Evolutionary conservation across 2,888 invertebrate genomes (phyloP), one percentile per base, ranked within the genome.

Genomic region (Spilarctia lutea): DNA sequence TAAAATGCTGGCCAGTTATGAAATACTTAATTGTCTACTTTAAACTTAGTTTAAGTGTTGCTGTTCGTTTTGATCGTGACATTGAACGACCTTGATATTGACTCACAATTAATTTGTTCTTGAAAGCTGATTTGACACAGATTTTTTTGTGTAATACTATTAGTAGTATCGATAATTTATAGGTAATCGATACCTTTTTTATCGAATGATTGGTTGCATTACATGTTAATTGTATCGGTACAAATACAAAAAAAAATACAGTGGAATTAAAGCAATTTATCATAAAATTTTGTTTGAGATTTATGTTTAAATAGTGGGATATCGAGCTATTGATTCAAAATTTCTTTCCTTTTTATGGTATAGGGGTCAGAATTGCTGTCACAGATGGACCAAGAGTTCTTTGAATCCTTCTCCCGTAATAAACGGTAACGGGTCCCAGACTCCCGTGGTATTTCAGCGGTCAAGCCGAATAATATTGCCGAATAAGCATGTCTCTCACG

Each of bases 81-180:
- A 84, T 90, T 91, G 89, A 86, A 83, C 86, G 88, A 74, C 89
- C 89, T 84, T 74, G 88, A 81, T 77, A 82, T 76, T 80, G 78
- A 80, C 78, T 69, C 73, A 76, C 71, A 65, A 76, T 82, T 86
- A 77, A 78, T 78, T 82, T 72, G 75, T 67, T 76, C 79, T 74
- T 71, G 76, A 73, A 70, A 66, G 69, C 68, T 2, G 71, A 81
- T 87, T 81, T 63, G 80, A 72, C 72, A 75, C 81, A 75, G 74
- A 78, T 72, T 72, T 56, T 73, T 73, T 69, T 69, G n/a, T 65
- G n/a, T 39, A 39, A 56, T 35, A 63, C 56, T 45, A 42, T 63
- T 73, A 68, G 65, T 52, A 72, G 48, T 68, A 48, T 68, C 68
- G 48, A 33, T 52, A 60, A 72, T 63, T 73, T 56, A 20, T 68